phyloP scores from a whole-genome alignment of 2,113 vertebrate genomes.

The Zosterops borbonicus region DNA sequence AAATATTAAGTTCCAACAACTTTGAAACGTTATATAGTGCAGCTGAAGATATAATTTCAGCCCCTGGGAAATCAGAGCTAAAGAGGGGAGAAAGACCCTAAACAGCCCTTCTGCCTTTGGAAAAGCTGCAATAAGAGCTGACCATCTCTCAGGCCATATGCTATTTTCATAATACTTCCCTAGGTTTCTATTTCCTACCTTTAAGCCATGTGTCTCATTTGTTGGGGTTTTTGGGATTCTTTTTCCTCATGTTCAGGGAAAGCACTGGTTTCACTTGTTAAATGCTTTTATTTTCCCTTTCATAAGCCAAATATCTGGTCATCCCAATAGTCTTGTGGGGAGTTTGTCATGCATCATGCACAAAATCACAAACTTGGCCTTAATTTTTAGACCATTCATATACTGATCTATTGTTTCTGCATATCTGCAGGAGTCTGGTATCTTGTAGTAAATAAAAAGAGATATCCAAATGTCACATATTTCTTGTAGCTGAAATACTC shows the following conservation, averaged over 20 bases:
- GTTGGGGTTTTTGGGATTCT: accelerated
- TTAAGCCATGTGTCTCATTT: not conserved
- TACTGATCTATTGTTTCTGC: constrained; percentile 57
- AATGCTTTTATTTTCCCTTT: constrained; percentile 19
- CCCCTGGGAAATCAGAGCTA: not conserved
- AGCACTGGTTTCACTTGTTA: not conserved
- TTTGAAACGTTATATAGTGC: not conserved
- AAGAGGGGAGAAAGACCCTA: not conserved
- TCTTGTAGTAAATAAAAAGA: constrained; percentile 53
- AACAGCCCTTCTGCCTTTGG: not conserved
- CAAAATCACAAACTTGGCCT: constrained; percentile 45
- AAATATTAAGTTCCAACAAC: not conserved
- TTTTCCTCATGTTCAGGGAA: not conserved
- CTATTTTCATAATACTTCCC: not conserved
- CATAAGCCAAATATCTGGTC: constrained; percentile 37
- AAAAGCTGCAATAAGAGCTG: not conserved
- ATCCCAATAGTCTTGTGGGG: not conserved
- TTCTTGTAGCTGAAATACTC: constrained; percentile 31
- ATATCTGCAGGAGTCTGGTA: constrained; percentile 61
- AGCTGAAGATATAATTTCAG: not conserved
- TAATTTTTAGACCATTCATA: constrained; percentile 25
- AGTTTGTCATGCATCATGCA: constrained; percentile 10
- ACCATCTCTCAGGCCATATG: not conserved
- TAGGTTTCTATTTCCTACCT: not conserved
- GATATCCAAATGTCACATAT: constrained; percentile 42